phyloP scores from a whole-genome alignment of 2,113 vertebrate genomes.

The Pachycephala philippinensis region DNA sequence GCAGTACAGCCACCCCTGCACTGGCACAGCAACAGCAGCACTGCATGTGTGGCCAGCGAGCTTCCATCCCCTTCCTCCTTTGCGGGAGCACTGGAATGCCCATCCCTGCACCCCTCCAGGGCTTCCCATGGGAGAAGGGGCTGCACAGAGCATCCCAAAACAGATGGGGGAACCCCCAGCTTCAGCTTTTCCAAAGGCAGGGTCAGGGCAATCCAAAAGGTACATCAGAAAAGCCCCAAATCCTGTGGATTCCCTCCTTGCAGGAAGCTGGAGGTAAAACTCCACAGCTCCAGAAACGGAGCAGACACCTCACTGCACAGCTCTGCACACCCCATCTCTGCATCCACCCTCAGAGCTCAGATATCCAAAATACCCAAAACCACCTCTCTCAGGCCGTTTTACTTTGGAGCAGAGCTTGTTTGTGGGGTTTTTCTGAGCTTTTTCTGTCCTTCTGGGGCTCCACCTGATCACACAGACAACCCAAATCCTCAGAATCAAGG shows the following conservation, averaged over 20 bases:
- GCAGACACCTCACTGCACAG: background rate
- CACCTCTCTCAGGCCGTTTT: background rate
- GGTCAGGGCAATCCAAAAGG: background rate
- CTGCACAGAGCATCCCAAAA: background rate
- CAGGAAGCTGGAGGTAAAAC: background rate
- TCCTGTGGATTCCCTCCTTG: accelerated
- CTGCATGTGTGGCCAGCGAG: accelerated
- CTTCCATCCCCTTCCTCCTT: background rate
- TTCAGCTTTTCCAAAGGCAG: background rate
- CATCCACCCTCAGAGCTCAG: background rate
- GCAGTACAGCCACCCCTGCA: background rate
- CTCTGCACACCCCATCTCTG: background rate
- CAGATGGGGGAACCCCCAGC: accelerated
- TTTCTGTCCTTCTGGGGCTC: background rate
- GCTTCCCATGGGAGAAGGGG: background rate
- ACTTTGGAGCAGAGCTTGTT: background rate
- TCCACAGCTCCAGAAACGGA: background rate
- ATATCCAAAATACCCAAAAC: background rate
- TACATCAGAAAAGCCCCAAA: background rate
- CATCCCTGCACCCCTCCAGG: background rate
- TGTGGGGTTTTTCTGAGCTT: background rate
- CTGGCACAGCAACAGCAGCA: accelerated
- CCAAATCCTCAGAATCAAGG: background rate
- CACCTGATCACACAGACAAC: background rate
- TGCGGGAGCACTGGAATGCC: accelerated